These are phyloP conservation scores for Pipa parva DNA, from an alignment of 2,113 vertebrate species.

Conservation along the genomic window DNA sequence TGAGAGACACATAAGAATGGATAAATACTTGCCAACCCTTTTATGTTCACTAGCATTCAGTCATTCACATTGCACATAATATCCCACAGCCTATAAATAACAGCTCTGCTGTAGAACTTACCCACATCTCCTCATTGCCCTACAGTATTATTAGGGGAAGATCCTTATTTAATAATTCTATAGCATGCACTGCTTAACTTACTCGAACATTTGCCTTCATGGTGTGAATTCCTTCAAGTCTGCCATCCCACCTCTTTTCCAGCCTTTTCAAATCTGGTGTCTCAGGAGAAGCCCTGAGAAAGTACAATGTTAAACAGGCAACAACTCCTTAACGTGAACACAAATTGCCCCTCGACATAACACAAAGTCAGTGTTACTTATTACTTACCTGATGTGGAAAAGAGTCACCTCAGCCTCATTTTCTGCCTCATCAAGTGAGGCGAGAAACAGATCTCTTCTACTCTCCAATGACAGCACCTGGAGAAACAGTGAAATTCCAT, in stretches of 20 bases:
- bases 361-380: too few species aligned
- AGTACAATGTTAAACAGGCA: background rate
- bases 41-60: too few species aligned
- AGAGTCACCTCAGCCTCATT: constrained; percentile 80
- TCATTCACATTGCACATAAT: too few species aligned
- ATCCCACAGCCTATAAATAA: too few species aligned
- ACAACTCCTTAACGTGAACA: too few species aligned
- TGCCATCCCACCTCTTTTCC: constrained; percentile 70
- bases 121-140: too few species aligned
- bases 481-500: constrained; percentile 14
- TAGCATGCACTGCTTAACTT: too few species aligned
- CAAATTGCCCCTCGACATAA: too few species aligned
- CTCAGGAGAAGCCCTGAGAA: constrained; percentile 60
- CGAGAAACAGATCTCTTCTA: constrained; percentile 72
- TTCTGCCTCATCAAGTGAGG: constrained; percentile 75
- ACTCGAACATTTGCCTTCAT: constrained; percentile 69
- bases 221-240: constrained; percentile 64
- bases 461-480: constrained; percentile 78
- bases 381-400: constrained; percentile 66
- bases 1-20: too few species aligned
- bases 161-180: background rate
- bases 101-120: too few species aligned
- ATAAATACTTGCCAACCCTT: too few species aligned
- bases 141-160: too few species aligned
- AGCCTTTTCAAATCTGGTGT: constrained; percentile 65